Evolutionary conservation across 2,113 vertebrate species (phyloP).

Genomic region (Aepyceros melampus): DNA sequence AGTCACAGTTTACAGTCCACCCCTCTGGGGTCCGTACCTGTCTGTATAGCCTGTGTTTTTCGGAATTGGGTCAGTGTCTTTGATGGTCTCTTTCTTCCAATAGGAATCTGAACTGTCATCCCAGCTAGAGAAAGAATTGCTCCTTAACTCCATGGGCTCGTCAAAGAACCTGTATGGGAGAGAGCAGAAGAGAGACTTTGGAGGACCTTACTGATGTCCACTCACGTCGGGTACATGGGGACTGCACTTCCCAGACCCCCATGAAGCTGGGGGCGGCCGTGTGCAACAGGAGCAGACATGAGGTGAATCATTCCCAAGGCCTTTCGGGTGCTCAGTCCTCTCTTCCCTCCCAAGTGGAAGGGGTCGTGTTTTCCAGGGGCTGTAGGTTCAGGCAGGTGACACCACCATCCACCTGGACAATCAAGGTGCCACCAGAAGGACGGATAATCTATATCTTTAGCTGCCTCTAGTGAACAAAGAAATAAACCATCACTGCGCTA

Average conservation of each 20-base stretch:
- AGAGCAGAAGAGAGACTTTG: neutral
- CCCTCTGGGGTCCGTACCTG: slow-evolving; percentile 76
- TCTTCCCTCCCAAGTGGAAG: neutral
- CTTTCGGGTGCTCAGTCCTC: neutral
- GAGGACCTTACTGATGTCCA: rapidly evolving
- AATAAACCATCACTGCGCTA: neutral
- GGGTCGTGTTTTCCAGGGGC: neutral
- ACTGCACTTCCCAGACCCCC: neutral
- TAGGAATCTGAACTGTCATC: slow-evolving; percentile 81
- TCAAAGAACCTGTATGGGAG: slow-evolving; percentile 81
- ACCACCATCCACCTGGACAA: neutral
- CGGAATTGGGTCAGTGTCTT: slow-evolving; percentile 81
- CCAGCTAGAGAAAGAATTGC: slow-evolving; percentile 85
- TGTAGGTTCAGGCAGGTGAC: neutral
- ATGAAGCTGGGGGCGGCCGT: neutral
- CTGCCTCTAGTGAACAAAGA: neutral
- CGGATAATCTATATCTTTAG: neutral
- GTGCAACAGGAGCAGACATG: neutral
- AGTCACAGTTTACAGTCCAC: rapidly evolving
- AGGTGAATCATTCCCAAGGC: neutral
- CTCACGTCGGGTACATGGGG: rapidly evolving
- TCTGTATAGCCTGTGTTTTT: slow-evolving; percentile 82
- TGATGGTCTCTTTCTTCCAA: slow-evolving; percentile 86
- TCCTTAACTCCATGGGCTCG: slow-evolving; percentile 80
- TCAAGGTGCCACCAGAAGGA: neutral